A percentile compares a stretch with the other conserved stretches of the same genome.
Conservation (phyloP, 2,797 vertebrate species). For the Karalla daura region DNA sequence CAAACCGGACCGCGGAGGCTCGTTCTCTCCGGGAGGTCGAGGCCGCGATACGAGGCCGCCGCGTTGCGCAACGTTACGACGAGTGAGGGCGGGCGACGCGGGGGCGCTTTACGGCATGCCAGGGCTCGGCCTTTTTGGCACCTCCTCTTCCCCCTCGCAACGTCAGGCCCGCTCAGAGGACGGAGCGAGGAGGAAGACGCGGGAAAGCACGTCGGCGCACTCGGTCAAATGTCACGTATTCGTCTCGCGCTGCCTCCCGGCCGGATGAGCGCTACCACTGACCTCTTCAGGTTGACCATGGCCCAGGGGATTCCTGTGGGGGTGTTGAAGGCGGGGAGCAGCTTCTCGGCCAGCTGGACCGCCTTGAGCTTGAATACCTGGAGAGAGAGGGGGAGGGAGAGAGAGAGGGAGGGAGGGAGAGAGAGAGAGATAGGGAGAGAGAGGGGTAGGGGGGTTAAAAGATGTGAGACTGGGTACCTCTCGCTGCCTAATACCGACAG, state of each 20-base stretch:
- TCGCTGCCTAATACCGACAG: slow-evolving; percentile 25
- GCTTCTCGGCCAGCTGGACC: slow-evolving; percentile 95
- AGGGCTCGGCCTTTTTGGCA: too few relatives aligned
- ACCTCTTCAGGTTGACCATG: slow-evolving; percentile 99
- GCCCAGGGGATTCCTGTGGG: slow-evolving; percentile 99
- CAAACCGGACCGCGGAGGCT: too few relatives aligned
- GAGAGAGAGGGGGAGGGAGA: slow-evolving; percentile 31
- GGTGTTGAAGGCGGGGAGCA: slow-evolving; percentile 98
- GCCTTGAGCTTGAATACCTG: slow-evolving; percentile 98
- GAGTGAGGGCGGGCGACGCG: too few relatives aligned
- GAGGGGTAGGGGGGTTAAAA: slow-evolving; percentile 36
- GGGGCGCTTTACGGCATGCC: too few relatives aligned
- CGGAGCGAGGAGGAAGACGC: too few relatives aligned
- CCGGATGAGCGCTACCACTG: slow-evolving; percentile 28
- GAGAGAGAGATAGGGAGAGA: slow-evolving; percentile 26
- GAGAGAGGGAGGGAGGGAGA: slow-evolving; percentile 28
- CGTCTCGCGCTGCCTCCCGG: not conserved
- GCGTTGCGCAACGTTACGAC: too few relatives aligned
- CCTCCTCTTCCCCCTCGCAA: too few relatives aligned
- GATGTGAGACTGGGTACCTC: too few relatives aligned
- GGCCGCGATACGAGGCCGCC: too few relatives aligned
- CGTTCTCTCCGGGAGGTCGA: too few relatives aligned
- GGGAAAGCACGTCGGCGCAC: not conserved
- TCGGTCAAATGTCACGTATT: not conserved
- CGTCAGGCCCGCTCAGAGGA: too few relatives aligned